A percentile compares a stretch with the other conserved stretches of the same genome.
phyloP scores from a whole-genome alignment of 2,797 vertebrate genomes.

The Hozukius guyotensis region DNA sequence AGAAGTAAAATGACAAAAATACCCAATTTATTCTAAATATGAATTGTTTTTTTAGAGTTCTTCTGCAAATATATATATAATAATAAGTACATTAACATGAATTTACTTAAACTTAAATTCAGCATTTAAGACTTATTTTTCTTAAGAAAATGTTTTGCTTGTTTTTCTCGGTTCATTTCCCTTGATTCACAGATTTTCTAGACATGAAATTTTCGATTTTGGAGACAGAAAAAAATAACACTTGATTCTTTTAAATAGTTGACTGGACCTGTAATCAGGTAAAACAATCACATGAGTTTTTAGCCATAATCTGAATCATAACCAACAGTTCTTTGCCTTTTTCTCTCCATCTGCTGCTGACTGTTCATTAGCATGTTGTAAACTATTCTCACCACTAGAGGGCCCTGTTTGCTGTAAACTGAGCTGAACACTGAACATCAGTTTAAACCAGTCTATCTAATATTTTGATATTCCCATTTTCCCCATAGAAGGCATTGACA shows the following conservation, averaged over 20 bases:
- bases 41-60: background rate
- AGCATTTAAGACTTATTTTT: background rate
- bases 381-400: background rate
- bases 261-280: background rate
- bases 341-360: background rate
- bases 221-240: background rate
- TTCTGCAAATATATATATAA: background rate
- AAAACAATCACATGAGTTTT: background rate
- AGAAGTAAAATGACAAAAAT: background rate
- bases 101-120: background rate
- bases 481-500: background rate
- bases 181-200: background rate
- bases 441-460: background rate
- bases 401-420: background rate
- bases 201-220: background rate
- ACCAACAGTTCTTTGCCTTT: background rate
- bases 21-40: background rate
- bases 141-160: background rate
- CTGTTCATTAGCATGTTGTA: background rate
- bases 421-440: background rate
- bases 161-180: background rate
- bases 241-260: background rate
- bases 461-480: background rate
- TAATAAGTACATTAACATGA: background rate
- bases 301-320: background rate